These are phyloP conservation scores for Onchidella celtica DNA, from an alignment of 2,888 invertebrate species.

Conservation along the genomic window DNA sequence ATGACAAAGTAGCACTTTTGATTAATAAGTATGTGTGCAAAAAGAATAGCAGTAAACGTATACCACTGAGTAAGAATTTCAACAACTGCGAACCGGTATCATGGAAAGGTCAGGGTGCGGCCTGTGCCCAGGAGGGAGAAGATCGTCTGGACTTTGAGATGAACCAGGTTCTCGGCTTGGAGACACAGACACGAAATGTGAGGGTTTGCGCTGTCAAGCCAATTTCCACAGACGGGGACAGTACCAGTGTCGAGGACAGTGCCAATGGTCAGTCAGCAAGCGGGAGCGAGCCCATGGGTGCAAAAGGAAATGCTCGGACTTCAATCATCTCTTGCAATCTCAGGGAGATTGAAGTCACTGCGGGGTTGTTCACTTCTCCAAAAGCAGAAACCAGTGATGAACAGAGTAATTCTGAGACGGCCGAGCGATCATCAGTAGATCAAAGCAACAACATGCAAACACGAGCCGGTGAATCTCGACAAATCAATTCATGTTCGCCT, in stretches of 20 bases:
- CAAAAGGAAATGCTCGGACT: neutral
- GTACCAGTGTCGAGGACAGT: neutral
- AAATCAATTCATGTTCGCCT: too few relatives aligned
- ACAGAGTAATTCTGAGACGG: neutral
- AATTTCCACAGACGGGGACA: slow-evolving; percentile 3
- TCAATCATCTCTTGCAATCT: too few relatives aligned
- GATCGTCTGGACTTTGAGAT: slow-evolving; percentile 29
- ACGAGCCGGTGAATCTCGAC: too few relatives aligned
- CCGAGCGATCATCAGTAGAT: neutral
- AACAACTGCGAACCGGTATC: slow-evolving; percentile 34
- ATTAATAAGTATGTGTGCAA: slow-evolving; percentile 23
- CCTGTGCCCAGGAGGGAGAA: slow-evolving; percentile 3
- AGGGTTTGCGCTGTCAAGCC: slow-evolving; percentile 30
- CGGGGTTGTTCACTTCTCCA: slow-evolving; percentile 4
- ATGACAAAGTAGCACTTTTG: slow-evolving; percentile 2
- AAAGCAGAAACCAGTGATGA: neutral
- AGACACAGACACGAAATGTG: neutral
- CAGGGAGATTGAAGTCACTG: slow-evolving; percentile 22
- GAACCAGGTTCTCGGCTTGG: neutral
- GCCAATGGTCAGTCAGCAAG: neutral
- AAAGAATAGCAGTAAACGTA: neutral
- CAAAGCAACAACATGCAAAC: neutral
- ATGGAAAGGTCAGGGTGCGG: neutral
- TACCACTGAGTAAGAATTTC: slow-evolving; percentile 2
- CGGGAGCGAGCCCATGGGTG: neutral